phyloP scores from a whole-genome alignment of 2,113 vertebrate species.

The Tychaedon coryphoeus region DNA sequence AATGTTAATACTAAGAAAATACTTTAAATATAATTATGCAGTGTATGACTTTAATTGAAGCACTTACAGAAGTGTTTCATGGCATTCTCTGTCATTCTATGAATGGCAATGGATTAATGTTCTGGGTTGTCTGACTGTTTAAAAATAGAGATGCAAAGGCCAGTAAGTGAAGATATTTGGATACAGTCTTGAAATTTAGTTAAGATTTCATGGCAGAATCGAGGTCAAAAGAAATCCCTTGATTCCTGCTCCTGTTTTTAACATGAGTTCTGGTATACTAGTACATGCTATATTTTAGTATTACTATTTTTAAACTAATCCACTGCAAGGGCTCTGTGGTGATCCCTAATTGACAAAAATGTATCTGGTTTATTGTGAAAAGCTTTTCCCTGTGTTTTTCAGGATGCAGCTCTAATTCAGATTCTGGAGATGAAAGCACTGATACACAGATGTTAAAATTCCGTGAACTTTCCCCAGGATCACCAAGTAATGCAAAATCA shows the following conservation, averaged over 20 bases:
- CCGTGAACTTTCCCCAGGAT: background rate
- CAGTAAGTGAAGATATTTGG: background rate
- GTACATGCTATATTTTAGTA: background rate
- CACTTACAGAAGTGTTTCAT: background rate
- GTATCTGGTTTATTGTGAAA: background rate
- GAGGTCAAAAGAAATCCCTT: background rate
- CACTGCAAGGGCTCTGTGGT: background rate
- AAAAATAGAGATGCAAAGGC: background rate
- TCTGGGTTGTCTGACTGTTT: background rate
- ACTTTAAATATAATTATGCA: background rate
- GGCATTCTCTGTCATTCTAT: background rate
- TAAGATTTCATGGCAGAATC: background rate
- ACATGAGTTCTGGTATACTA: background rate
- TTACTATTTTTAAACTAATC: background rate
- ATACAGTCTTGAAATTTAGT: background rate
- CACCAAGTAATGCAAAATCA: background rate
- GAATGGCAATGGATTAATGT: background rate
- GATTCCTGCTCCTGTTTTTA: background rate
- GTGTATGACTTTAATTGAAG: background rate
- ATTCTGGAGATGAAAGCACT: slow-evolving; percentile 9
- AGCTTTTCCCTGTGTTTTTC: background rate
- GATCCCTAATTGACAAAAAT: background rate
- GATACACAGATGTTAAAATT: background rate
- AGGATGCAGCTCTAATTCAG: slow-evolving; percentile 1
- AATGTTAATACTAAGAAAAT: background rate